These are phyloP conservation scores for Cyclophora albipunctata DNA, from an alignment of 2,888 invertebrate species.

Conservation along the genomic window DNA sequence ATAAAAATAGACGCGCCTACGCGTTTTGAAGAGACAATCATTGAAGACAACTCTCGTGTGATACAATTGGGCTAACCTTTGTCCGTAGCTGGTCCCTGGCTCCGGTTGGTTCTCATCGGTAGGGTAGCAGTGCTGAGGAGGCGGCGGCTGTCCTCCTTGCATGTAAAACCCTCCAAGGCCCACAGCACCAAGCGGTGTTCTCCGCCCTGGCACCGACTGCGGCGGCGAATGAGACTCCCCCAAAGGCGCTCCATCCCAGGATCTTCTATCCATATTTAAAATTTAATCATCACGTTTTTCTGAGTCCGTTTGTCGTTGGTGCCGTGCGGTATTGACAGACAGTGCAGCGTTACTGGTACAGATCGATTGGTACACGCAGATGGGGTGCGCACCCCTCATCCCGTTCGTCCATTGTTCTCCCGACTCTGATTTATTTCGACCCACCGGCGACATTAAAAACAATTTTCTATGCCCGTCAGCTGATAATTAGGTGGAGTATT, in stretches of 20 bases:
- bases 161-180: constrained; percentile 92
- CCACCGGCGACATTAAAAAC: constrained; percentile 28
- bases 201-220: constrained; percentile 79
- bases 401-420: constrained; percentile 55
- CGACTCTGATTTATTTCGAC: constrained; percentile 58
- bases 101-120: constrained; percentile 89
- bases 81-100: constrained; percentile 73
- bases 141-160: constrained; percentile 76
- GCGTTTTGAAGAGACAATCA: too few species aligned
- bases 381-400: constrained; percentile 74
- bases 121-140: constrained; percentile 73
- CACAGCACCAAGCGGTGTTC: constrained; percentile 89
- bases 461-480: constrained; percentile 31
- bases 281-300: not conserved
- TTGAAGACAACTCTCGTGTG: not conserved
- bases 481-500: constrained; percentile 25
- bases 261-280: constrained; percentile 58
- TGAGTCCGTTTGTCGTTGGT: constrained; percentile 34
- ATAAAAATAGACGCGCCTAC: too few species aligned
- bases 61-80: constrained; percentile 43
- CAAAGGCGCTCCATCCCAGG: constrained; percentile 66
- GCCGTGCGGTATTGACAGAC: constrained; percentile 45
- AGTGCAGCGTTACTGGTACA: constrained; percentile 58
- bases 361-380: constrained; percentile 71
- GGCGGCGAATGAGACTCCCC: constrained; percentile 71